Evolutionary conservation across 1,140 invertebrate species (phyloP).

Genomic region (Bombus difficillimus): DNA sequence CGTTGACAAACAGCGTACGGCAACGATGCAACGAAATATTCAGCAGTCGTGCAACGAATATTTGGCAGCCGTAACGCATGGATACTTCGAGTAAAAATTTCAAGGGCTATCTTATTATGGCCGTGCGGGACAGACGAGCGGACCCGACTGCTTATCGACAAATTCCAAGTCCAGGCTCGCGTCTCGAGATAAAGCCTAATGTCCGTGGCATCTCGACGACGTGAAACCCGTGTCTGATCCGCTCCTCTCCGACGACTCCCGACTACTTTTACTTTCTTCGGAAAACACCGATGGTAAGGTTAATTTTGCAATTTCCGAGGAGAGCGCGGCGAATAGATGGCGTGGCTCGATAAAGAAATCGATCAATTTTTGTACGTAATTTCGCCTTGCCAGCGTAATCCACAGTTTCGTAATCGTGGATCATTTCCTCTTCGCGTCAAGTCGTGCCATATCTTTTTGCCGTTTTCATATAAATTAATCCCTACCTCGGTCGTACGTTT

Average conservation of each 20-base stretch:
- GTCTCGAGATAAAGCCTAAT: constrained; percentile 48
- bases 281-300: not conserved
- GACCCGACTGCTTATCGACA: constrained; percentile 39
- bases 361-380: constrained; percentile 34
- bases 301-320: constrained; percentile 42
- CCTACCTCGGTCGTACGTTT: constrained; percentile 3
- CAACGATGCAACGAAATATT: not conserved
- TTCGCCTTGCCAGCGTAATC: constrained; percentile 6
- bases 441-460: constrained; percentile 41
- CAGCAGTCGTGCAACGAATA: not conserved
- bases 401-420: constrained; percentile 20
- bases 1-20: not conserved
- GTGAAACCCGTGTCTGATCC: not conserved
- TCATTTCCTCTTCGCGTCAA: constrained; percentile 48
- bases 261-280: not conserved
- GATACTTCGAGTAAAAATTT: constrained; percentile 21
- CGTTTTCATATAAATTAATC: constrained; percentile 61
- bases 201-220: constrained; percentile 24
- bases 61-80: not conserved
- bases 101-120: constrained; percentile 16
- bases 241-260: not conserved
- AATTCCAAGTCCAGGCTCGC: constrained; percentile 38
- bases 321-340: constrained; percentile 3
- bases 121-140: not conserved
- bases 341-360: constrained; percentile 36